Evolutionary conservation across 2,797 vertebrate species (phyloP), one percentile per base, ranked within the genome.

Genomic region (Coreius guichenoti): DNA sequence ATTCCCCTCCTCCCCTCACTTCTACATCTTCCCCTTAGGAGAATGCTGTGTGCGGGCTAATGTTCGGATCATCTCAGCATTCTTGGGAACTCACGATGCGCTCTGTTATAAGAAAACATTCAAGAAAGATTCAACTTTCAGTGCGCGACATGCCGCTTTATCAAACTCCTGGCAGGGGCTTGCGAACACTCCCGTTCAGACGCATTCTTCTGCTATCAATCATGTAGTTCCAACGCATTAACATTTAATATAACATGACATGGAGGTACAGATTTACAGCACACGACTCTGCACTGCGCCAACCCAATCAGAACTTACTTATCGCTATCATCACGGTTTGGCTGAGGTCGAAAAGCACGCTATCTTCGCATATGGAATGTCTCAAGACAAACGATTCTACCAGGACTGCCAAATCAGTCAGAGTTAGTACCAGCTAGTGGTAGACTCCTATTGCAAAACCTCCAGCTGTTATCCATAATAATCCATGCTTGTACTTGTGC

Each of bases 401-500:
- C 58, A 75, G 73, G 83, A 82, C 74, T 80, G 72, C 83, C 86
- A 87, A 77, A 87, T 84, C 81, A 83, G 87, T 86, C 76, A 85
- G 86, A 84, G 88, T 69, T 82, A 72, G 90, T 90, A 89, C 88
- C 90, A 90, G 63, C 69, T 87, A 72, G 88, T 88, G 90, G 68
- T 86, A 82, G 86, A 82, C 90, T 87, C 86, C 61, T 56, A 31
- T 89, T 90, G 88, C 90, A 81, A 87, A 89, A 89, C 81, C 86
- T 83, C 83, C 88, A 88, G 86, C 86, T 90, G 87, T 86, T 87
- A 80, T 61, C 76, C 83, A 84, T 86, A 88, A 88, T 75, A 77
- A 85, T 80, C 87, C 75, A 70, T 61, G 80, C 81, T 87, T 75
- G 76, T 69, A 58, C 80, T 77, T 67, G 33, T 45, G 63, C 80